phyloP scores from a whole-genome alignment of 2,888 invertebrate genomes.

The Euzetes globulus region DNA sequence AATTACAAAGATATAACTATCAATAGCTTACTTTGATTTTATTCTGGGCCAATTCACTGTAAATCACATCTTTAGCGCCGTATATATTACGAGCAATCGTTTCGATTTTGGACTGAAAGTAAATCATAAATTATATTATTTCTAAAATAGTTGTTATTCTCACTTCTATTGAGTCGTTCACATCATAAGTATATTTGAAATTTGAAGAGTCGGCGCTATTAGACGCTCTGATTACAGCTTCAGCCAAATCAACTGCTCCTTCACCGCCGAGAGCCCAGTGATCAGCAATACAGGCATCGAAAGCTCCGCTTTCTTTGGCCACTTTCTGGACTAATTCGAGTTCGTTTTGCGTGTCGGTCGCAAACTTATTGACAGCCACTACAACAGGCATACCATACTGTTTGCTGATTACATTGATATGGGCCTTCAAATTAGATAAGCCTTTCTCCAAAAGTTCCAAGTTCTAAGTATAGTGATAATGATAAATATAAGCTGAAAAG shows the following conservation, averaged over 20 bases:
- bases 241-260: slow-evolving; percentile 77
- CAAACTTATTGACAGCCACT: slow-evolving; percentile 81
- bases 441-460: slow-evolving; percentile 75
- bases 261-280: slow-evolving; percentile 83
- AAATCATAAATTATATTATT: neutral
- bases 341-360: slow-evolving; percentile 77
- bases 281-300: slow-evolving; percentile 72
- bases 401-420: slow-evolving; percentile 75
- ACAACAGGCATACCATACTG: slow-evolving; percentile 88
- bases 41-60: slow-evolving; percentile 60
- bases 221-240: slow-evolving; percentile 74
- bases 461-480: slow-evolving; percentile 52
- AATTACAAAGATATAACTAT: no score
- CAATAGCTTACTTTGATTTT: slow-evolving; percentile 34
- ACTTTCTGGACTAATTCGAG: slow-evolving; percentile 65
- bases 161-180: slow-evolving; percentile 42
- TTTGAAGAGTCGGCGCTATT: slow-evolving; percentile 51
- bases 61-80: slow-evolving; percentile 78
- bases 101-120: slow-evolving; percentile 69
- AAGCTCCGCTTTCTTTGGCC: slow-evolving; percentile 71
- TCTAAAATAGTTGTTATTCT: neutral
- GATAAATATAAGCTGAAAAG: no score
- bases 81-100: slow-evolving; percentile 88
- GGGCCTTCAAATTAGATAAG: slow-evolving; percentile 79
- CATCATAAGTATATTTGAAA: slow-evolving; percentile 52